These are phyloP conservation scores for Alcis repandata DNA, from an alignment of 2,888 invertebrate species.

Conservation along the genomic window DNA sequence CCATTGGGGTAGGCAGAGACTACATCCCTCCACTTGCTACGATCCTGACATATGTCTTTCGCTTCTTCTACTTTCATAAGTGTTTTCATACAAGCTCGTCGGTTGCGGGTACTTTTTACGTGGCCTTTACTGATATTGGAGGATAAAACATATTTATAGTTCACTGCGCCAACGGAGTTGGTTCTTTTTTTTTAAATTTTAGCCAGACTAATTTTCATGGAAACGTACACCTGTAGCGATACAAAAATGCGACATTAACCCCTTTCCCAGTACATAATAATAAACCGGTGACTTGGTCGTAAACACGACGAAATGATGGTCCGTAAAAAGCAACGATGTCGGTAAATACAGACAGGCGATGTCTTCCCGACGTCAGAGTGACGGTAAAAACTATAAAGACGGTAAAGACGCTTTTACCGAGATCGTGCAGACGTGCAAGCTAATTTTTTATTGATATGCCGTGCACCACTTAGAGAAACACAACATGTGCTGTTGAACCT, in stretches of 20 bases:
- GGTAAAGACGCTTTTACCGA: constrained; percentile 62
- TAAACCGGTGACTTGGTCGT: constrained; percentile 76
- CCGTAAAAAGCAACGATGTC: constrained; percentile 81
- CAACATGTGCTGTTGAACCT: constrained; percentile 11
- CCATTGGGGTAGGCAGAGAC: too few relatives aligned
- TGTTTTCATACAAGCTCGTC: too few relatives aligned
- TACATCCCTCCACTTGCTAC: too few relatives aligned
- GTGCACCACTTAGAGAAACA: constrained; percentile 42
- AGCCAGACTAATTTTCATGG: constrained; percentile 21
- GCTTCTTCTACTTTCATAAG: too few relatives aligned
- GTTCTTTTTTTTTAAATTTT: too few relatives aligned
- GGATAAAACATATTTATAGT: too few relatives aligned
- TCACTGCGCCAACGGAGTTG: too few relatives aligned
- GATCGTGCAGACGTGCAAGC: constrained; percentile 54
- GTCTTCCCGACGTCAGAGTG: constrained; percentile 65
- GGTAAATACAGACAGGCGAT: constrained; percentile 82
- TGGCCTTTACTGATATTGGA: too few relatives aligned
- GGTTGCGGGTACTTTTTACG: too few relatives aligned
- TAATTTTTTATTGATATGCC: constrained; percentile 68
- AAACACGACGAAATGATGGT: constrained; percentile 73
- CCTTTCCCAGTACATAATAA: constrained; percentile 75
- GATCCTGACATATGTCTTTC: too few relatives aligned
- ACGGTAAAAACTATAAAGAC: constrained; percentile 62
- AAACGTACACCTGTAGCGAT: constrained; percentile 59
- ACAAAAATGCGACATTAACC: constrained; percentile 77